phyloP scores from a whole-genome alignment of 2,888 invertebrate genomes.

The Dorcus parallelipipedus region DNA sequence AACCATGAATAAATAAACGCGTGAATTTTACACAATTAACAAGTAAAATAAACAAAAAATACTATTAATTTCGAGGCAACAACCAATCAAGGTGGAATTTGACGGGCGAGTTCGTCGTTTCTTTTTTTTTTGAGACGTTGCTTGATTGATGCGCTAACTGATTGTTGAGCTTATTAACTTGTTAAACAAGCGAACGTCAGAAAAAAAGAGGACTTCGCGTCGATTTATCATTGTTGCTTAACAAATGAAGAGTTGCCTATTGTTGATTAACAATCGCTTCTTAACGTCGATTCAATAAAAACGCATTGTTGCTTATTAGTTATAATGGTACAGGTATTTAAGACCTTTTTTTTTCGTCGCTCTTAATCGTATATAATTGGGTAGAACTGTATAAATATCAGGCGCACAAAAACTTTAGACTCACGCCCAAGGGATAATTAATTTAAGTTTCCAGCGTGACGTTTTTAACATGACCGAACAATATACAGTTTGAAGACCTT shows the following conservation, averaged over 20 bases:
- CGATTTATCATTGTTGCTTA: slow-evolving; percentile 45
- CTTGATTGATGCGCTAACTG: slow-evolving; percentile 49
- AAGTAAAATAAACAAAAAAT: slow-evolving; percentile 50
- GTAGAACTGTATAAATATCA: slow-evolving; percentile 25
- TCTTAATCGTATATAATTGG: slow-evolving; percentile 35
- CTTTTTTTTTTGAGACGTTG: slow-evolving; percentile 20
- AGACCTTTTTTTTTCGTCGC: slow-evolving; percentile 22
- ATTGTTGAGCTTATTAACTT: slow-evolving; percentile 51
- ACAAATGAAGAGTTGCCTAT: slow-evolving; percentile 42
- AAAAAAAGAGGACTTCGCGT: slow-evolving; percentile 31
- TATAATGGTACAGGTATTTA: slow-evolving; percentile 34
- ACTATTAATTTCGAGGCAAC: slow-evolving; percentile 47
- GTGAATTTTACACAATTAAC: slow-evolving; percentile 54
- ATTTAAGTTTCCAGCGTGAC: slow-evolving; percentile 14
- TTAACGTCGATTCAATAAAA: slow-evolving; percentile 34
- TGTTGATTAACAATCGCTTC: slow-evolving; percentile 45
- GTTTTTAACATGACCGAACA: no score
- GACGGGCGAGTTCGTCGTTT: slow-evolving; percentile 33
- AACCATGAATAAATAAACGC: slow-evolving; percentile 52
- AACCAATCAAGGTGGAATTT: slow-evolving; percentile 49
- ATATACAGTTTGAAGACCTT: no score
- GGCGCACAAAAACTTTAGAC: slow-evolving; percentile 22
- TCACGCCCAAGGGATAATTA: slow-evolving; percentile 25
- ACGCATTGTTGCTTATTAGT: slow-evolving; percentile 36
- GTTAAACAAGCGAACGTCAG: slow-evolving; percentile 44